Evolutionary conservation across 1,140 invertebrate genomes (phyloP).

Genomic region (Argopecten irradians): DNA sequence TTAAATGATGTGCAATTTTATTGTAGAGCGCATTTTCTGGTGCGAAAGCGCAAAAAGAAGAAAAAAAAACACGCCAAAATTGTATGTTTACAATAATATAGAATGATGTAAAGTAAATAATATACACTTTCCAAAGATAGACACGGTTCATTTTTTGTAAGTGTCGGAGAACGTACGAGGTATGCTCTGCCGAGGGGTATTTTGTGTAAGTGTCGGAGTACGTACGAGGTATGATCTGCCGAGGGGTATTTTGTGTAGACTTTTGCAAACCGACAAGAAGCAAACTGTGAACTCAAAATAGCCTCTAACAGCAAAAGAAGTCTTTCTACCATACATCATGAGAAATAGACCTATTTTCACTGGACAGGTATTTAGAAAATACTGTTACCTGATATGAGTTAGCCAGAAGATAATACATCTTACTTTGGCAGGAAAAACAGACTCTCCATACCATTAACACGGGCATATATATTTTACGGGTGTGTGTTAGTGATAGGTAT

Average conservation of each 20-base stretch:
- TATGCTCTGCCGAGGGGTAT: too few relatives aligned
- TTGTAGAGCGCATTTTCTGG: too few relatives aligned
- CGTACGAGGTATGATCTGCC: too few relatives aligned
- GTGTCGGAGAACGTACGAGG: too few relatives aligned
- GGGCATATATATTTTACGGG: not conserved
- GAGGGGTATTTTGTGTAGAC: not conserved
- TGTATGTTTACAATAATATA: too few relatives aligned
- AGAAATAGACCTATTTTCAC: not conserved
- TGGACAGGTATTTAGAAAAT: constrained; percentile 14
- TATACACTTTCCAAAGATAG: too few relatives aligned
- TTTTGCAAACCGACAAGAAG: not conserved
- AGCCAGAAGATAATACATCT: constrained; percentile 16
- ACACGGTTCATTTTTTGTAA: too few relatives aligned
- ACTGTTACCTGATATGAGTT: not conserved
- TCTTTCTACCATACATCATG: not conserved
- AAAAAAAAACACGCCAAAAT: too few relatives aligned
- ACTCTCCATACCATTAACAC: constrained; percentile 9
- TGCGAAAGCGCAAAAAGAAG: too few relatives aligned
- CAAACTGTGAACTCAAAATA: not conserved
- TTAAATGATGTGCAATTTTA: too few relatives aligned
- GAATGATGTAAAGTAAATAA: too few relatives aligned
- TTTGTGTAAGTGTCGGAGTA: not conserved
- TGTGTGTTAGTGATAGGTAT: not conserved
- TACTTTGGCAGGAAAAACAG: constrained; percentile 21
- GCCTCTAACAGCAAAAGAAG: not conserved